phyloP scores from a whole-genome alignment of 2,888 invertebrate genomes.

The Proisotoma minuta region DNA sequence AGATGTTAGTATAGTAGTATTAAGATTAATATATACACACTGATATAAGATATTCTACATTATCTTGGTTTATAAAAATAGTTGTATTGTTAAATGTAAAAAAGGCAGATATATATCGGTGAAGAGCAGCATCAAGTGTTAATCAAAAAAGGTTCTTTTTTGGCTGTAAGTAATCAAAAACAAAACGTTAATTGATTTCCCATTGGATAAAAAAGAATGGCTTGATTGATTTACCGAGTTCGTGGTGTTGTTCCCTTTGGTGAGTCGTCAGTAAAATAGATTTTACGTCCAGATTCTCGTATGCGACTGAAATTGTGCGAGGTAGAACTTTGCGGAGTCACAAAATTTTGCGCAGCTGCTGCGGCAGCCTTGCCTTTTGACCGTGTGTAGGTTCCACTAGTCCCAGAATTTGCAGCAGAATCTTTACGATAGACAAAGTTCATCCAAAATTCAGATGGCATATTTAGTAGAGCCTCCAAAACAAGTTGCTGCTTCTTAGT shows the following conservation, averaged over 20 bases:
- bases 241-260: conserved; percentile 35
- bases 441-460: conserved; percentile 40
- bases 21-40: no score
- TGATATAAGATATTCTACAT: no score
- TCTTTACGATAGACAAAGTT: conserved; percentile 35
- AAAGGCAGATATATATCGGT: no score
- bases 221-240: conserved; percentile 17
- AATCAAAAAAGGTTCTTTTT: conserved; percentile 33
- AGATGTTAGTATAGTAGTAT: no score
- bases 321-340: conserved; percentile 22
- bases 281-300: conserved; percentile 33
- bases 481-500: conserved; percentile 63
- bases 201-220: not conserved
- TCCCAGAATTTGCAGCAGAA: conserved; percentile 24
- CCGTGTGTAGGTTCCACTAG: conserved; percentile 34
- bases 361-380: conserved; percentile 23
- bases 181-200: not conserved
- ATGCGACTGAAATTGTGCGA: conserved; percentile 19
- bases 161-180: conserved; percentile 16
- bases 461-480: conserved; percentile 38
- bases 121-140: no score
- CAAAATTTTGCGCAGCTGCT: conserved; percentile 25
- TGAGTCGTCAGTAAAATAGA: conserved; percentile 45
- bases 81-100: no score
- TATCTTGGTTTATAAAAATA: no score